A percentile compares a stretch with the other conserved stretches of the same genome.
Evolutionary conservation across 92 coral and sea anemone species (phyloP).

Genomic region (Zoanthus solanderi): DNA sequence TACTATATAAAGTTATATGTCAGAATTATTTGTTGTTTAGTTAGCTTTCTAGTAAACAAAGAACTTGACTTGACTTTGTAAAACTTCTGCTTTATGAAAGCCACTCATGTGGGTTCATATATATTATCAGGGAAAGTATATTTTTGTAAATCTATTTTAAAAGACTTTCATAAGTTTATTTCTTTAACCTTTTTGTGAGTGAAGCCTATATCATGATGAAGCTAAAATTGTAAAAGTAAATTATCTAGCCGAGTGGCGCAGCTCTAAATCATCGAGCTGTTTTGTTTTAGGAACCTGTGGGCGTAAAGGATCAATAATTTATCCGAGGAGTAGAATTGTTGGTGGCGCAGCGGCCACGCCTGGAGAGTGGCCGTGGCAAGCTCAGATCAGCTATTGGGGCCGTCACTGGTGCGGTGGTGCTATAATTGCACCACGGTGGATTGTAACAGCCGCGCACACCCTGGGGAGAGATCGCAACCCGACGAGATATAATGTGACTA

Average conservation of each 20-base stretch:
- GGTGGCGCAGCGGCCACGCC: constrained; percentile 73
- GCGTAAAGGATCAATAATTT: constrained; percentile 50
- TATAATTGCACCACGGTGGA: constrained; percentile 69
- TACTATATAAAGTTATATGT: too few species aligned
- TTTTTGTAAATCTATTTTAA: too few species aligned
- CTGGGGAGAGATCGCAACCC: constrained; percentile 29
- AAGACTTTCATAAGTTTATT: too few species aligned
- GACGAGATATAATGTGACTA: constrained; percentile 65
- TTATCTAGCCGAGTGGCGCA: neutral
- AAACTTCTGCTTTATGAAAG: too few species aligned
- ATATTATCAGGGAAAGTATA: too few species aligned
- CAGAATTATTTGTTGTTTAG: too few species aligned
- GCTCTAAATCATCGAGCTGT: neutral
- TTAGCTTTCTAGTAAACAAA: too few species aligned
- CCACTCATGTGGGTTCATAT: too few species aligned
- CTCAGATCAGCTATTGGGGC: constrained; percentile 70
- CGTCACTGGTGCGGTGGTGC: constrained; percentile 85
- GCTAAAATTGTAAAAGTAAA: neutral
- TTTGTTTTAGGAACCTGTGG: constrained; percentile 71
- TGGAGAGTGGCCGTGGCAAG: constrained; percentile 99
- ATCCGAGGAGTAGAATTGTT: constrained; percentile 73
- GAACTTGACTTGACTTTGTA: too few species aligned
- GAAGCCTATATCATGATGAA: neutral
- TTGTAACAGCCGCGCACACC: constrained; percentile 82
- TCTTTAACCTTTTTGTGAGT: too few species aligned